A percentile compares a stretch with the other conserved stretches of the same genome.
These are phyloP conservation scores for Babyrousa celebensis DNA, from an alignment of 2,797 vertebrate genomes.

Conservation along the genomic window DNA sequence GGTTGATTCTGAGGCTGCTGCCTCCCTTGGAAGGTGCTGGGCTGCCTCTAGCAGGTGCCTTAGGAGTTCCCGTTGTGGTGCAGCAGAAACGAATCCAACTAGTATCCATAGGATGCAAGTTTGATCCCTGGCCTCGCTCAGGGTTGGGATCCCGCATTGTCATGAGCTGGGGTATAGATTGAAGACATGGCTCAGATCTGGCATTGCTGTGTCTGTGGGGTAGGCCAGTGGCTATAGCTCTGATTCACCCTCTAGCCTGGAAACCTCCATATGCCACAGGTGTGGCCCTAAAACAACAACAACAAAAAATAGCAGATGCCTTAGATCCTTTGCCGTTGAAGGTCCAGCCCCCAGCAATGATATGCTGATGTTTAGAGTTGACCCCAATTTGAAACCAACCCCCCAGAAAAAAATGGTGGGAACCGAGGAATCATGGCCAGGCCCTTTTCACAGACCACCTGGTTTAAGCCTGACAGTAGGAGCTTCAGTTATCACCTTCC, in stretches of 20 bases:
- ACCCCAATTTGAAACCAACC: background rate
- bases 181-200: no score
- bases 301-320: background rate
- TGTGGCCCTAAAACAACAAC: no score
- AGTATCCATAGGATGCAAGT: no score
- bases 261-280: no score
- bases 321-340: background rate
- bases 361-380: background rate
- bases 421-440: background rate
- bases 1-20: background rate
- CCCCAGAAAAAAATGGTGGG: background rate
- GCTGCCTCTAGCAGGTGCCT: background rate
- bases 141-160: no score
- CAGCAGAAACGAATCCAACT: no score
- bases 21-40: background rate
- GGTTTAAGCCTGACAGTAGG: background rate
- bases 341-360: background rate
- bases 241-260: no score
- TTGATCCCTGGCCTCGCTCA: no score
- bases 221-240: no score
- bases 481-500: background rate
- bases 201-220: no score
- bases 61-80: background rate
- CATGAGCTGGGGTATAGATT: no score
- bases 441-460: background rate